Percentiles rank a stretch among this genome's conserved stretches.
phyloP scores from a whole-genome alignment of 2,113 vertebrate genomes.

The Phalacrocorax carbo region DNA sequence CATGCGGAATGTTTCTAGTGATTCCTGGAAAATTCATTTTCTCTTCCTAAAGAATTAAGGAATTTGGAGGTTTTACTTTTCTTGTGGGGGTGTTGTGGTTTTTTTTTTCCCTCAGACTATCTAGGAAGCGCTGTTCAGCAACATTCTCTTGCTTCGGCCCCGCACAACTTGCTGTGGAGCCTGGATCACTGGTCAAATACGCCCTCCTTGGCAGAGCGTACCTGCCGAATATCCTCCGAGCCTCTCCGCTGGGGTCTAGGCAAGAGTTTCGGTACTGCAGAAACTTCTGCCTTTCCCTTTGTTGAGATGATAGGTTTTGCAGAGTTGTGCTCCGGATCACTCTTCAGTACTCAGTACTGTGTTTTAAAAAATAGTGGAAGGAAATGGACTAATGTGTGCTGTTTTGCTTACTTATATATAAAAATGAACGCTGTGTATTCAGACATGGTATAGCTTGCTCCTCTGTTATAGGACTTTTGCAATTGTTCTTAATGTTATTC shows the following conservation, averaged over 20 bases:
- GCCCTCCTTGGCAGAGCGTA: neutral
- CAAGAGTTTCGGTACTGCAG: neutral
- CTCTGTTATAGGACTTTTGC: too few species aligned
- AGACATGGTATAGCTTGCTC: too few species aligned
- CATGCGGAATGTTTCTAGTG: neutral
- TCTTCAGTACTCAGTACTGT: neutral
- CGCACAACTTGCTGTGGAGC: neutral
- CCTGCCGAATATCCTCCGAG: too few species aligned
- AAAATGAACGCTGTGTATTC: neutral
- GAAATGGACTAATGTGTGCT: accelerated
- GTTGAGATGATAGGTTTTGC: neutral
- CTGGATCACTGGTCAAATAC: neutral
- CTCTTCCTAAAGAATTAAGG: neutral
- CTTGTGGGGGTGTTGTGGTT: too few species aligned
- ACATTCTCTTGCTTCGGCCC: neutral
- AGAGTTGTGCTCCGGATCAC: neutral
- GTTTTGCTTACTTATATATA: neutral
- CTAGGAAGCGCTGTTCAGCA: neutral
- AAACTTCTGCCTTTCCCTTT: neutral
- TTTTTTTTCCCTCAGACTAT: too few species aligned
- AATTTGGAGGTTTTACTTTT: neutral
- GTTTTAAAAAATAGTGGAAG: neutral
- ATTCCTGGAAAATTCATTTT: neutral
- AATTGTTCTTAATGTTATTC: neutral
- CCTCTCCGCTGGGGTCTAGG: neutral